Percentiles rank a stretch among this genome's conserved stretches.
phyloP scores from a whole-genome alignment of 2,797 vertebrate genomes.

The Macroramphosus scolopax region DNA sequence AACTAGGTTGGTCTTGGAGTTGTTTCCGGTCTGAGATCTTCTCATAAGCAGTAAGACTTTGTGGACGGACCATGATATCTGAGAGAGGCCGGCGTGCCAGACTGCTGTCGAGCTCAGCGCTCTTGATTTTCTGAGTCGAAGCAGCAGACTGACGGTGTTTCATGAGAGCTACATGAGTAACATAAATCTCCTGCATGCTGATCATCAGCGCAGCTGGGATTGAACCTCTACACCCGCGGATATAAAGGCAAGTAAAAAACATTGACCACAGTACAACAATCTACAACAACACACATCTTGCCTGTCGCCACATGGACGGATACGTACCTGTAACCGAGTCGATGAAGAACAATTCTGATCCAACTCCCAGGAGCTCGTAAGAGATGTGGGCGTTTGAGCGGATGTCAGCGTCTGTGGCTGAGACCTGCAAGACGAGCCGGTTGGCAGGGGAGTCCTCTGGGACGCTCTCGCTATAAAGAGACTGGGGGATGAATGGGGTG shows the following conservation, averaged over 20 bases:
- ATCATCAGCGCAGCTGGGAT: too few species aligned
- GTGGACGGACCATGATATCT: too few species aligned
- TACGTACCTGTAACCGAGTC: conserved; percentile 88
- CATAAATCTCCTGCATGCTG: too few species aligned
- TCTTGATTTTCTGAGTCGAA: conserved; percentile 23
- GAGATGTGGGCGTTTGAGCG: conserved; percentile 94
- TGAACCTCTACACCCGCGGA: too few species aligned
- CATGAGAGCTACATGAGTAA: background rate
- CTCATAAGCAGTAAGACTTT: too few species aligned
- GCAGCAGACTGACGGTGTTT: conserved; percentile 16
- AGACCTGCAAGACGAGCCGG: conserved; percentile 89
- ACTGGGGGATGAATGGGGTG: conserved; percentile 67
- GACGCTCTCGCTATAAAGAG: conserved; percentile 84
- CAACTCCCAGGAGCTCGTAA: conserved; percentile 86
- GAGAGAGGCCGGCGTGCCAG: conserved; percentile 18
- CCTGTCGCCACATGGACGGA: conserved; percentile 6
- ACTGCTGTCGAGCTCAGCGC: conserved; percentile 22
- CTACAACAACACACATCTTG: background rate
- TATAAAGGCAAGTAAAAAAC: too few species aligned
- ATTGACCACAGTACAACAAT: background rate
- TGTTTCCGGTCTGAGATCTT: too few species aligned
- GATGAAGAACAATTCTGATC: conserved; percentile 89
- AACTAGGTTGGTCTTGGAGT: too few species aligned
- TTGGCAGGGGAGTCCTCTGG: conserved; percentile 89
- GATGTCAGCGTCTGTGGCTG: conserved; percentile 91